phyloP scores from a whole-genome alignment of 2,888 invertebrate genomes.

The Cancer borealis region DNA sequence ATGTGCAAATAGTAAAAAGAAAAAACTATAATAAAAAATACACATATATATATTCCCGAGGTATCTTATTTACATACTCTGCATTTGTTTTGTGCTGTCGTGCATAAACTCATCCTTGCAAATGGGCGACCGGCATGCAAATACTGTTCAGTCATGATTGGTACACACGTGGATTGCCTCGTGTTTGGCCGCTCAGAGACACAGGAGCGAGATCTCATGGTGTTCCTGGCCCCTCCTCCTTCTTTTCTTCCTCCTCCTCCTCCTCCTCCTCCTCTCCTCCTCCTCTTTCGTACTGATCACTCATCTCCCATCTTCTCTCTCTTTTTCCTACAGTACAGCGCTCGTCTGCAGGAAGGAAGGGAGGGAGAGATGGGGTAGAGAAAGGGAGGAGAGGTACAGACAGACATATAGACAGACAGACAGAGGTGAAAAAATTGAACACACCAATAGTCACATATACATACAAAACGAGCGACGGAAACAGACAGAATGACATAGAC shows the following conservation, averaged over 20 bases:
- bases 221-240: background rate
- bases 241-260: background rate
- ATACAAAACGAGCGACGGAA: too few relatives aligned
- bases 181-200: background rate
- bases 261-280: background rate
- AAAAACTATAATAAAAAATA: background rate
- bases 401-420: background rate
- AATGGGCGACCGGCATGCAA: constrained; percentile 24
- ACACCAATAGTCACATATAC: too few relatives aligned
- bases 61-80: constrained; percentile 34
- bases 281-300: background rate
- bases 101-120: constrained; percentile 6
- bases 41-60: constrained; percentile 13
- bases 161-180: background rate
- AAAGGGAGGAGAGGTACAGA: background rate
- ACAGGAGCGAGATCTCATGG: constrained; percentile 22
- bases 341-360: background rate
- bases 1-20: background rate
- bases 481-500: background rate
- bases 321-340: background rate
- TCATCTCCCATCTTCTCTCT: background rate
- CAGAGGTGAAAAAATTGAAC: too few relatives aligned
- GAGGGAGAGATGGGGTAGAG: background rate
- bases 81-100: constrained; percentile 40
- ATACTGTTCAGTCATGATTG: constrained; percentile 29